Base-by-base conservation (phyloP, 2,797 vertebrate genomes). In the Gymnoscopelus braueri region DNA sequence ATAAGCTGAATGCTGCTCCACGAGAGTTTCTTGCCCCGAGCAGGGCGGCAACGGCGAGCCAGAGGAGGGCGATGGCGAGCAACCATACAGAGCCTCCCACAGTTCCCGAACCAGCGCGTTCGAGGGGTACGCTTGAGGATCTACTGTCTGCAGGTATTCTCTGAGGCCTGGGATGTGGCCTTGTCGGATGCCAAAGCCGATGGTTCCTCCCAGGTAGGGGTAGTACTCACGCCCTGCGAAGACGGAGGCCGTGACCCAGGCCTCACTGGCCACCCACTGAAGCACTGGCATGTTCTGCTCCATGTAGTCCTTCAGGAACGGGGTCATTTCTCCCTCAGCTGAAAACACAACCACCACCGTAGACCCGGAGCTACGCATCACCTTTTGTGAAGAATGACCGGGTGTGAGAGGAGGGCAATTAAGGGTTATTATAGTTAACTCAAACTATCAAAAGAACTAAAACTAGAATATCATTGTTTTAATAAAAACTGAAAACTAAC, bases 221-320 rank as follows among this genome's bases (percentile, higher is more conserved):
- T 90, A 91, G 71, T 88, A 93, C 52, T 93, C 82, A 13, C 75
- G 91, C 44, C 86, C 85, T 55, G 90, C 83, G 32, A 94, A 93
- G 29, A 94, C 79, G 19, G 93, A 92, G 5, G 93, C 84, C 53
- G 94, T 94, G 58, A 93, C 81, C 93, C 92, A 94, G 39, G 92
- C 93, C 67, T 94, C 94, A 24, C 94, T 93, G 5, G 93, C 93
- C 56, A 94, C 88, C 93, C 92, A 94, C 54, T 93, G 92, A 63
- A 93, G 92, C 13, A 91, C 94, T 53, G 91, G 94, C 57, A 94
- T 87, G 74, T 94, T 94, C 66, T 91, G 84, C 5, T 44, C 75
- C 88, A 93, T 92, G 78, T 92, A 93, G 63, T 94, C 93, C 14
- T 58, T 90, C 39, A 94, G 57, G 58, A 94, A 94, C 1, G 92